These are phyloP conservation scores for Erithacus rubecula DNA, from an alignment of 2,797 vertebrate genomes.

Conservation along the genomic window DNA sequence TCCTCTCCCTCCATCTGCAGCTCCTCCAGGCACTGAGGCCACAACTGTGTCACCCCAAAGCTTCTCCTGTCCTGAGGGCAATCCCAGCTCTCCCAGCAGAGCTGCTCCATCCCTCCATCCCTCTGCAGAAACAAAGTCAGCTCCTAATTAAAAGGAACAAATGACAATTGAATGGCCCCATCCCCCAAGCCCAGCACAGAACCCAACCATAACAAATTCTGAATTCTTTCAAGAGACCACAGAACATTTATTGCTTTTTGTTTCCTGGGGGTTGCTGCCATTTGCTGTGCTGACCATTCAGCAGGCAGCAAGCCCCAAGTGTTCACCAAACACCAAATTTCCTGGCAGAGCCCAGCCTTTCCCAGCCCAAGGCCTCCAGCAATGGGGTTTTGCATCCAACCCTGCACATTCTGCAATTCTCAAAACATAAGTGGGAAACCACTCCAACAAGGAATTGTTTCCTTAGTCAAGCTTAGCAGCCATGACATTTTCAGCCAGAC, in stretches of 20 bases:
- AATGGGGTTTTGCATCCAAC: neutral
- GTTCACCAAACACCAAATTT: constrained; percentile 33
- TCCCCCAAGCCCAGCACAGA: neutral
- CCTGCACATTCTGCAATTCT: neutral
- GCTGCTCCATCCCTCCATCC: neutral
- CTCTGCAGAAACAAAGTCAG: neutral
- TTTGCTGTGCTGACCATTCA: constrained; percentile 30
- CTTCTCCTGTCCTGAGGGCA: neutral
- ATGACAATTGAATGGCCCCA: neutral
- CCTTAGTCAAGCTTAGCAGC: neutral
- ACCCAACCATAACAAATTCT: neutral
- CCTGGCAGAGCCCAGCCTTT: neutral
- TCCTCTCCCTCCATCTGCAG: neutral
- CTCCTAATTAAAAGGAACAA: neutral
- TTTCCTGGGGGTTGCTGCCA: constrained; percentile 11
- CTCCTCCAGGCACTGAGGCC: neutral
- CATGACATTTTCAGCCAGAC: neutral
- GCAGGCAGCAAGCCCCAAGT: constrained; percentile 3
- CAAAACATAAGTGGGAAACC: neutral
- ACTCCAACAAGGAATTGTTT: neutral
- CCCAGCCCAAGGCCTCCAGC: neutral
- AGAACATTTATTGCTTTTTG: constrained; percentile 6
- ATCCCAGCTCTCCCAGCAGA: neutral
- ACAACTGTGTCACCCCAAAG: accelerated
- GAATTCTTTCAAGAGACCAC: constrained; percentile 20